phyloP scores from a whole-genome alignment of 2,888 invertebrate species.

The Tenthredo amoena region DNA sequence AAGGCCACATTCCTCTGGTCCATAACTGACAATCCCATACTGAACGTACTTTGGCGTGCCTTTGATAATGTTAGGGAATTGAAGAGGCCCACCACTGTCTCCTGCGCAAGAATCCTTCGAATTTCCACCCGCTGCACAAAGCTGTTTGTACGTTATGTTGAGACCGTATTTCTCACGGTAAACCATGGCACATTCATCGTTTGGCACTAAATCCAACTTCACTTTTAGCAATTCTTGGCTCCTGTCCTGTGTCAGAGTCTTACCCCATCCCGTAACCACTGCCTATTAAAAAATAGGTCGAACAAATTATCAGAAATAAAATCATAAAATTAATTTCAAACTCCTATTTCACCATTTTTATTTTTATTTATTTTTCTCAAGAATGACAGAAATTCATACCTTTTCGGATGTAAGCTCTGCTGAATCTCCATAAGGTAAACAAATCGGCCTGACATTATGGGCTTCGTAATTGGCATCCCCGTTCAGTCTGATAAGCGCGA shows the following conservation, averaged over 20 bases:
- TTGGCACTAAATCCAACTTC: slow-evolving; percentile 74
- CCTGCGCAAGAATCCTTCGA: slow-evolving; percentile 84
- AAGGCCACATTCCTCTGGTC: slow-evolving; percentile 74
- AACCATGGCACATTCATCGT: slow-evolving; percentile 68
- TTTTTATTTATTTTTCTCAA: too few species aligned
- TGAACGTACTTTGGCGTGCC: slow-evolving; percentile 79
- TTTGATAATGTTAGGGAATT: slow-evolving; percentile 71
- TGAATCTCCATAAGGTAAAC: slow-evolving; percentile 77
- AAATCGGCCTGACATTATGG: slow-evolving; percentile 79
- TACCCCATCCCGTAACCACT: slow-evolving; percentile 88
- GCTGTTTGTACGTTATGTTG: slow-evolving; percentile 77
- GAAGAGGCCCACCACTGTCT: slow-evolving; percentile 87
- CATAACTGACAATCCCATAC: slow-evolving; percentile 81
- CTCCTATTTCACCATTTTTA: too few species aligned
- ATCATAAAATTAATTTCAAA: too few species aligned
- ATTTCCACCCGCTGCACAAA: slow-evolving; percentile 82
- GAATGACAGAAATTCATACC: slow-evolving; percentile 58
- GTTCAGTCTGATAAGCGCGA: slow-evolving; percentile 81
- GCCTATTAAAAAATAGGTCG: slow-evolving; percentile 72
- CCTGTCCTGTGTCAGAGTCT: slow-evolving; percentile 81
- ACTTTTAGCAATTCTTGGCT: slow-evolving; percentile 79
- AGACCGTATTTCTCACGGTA: slow-evolving; percentile 62
- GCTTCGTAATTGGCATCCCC: slow-evolving; percentile 78
- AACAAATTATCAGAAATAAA: neutral
- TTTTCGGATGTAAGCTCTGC: slow-evolving; percentile 59